These are phyloP conservation scores for Orthosia cruda DNA, from an alignment of 2,888 invertebrate genomes.

Conservation along the genomic window DNA sequence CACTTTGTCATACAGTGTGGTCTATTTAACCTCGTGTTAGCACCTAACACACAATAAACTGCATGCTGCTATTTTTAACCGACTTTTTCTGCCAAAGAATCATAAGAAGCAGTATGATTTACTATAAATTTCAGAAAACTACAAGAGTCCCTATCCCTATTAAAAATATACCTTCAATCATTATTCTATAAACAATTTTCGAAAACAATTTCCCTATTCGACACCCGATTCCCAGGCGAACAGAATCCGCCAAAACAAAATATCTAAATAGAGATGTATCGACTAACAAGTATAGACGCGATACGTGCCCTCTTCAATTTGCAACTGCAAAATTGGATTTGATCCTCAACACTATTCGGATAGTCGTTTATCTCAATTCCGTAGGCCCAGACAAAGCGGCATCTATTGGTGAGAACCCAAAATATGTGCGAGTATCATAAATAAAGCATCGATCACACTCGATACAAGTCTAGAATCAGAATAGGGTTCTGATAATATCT, in stretches of 20 bases:
- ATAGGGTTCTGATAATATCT: constrained; percentile 44
- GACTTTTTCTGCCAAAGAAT: no score
- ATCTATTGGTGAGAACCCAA: constrained; percentile 73
- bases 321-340: constrained; percentile 84
- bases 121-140: not conserved
- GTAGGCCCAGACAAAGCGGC: constrained; percentile 77
- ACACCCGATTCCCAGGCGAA: constrained; percentile 43
- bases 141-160: not conserved
- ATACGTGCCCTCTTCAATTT: constrained; percentile 83
- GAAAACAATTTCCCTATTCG: constrained; percentile 32
- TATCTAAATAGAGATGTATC: constrained; percentile 68
- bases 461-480: constrained; percentile 46
- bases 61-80: no score
- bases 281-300: constrained; percentile 71
- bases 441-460: constrained; percentile 73
- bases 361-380: constrained; percentile 87
- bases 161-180: constrained; percentile 25
- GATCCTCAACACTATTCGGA: constrained; percentile 85
- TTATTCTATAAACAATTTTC: constrained; percentile 23
- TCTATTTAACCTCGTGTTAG: no score
- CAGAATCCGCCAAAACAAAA: constrained; percentile 64
- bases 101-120: no score
- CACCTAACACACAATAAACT: no score
- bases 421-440: constrained; percentile 74
- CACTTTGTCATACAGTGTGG: no score